Evolutionary conservation across 2,113 vertebrate species (phyloP).

Genomic region (Callorhinus ursinus): DNA sequence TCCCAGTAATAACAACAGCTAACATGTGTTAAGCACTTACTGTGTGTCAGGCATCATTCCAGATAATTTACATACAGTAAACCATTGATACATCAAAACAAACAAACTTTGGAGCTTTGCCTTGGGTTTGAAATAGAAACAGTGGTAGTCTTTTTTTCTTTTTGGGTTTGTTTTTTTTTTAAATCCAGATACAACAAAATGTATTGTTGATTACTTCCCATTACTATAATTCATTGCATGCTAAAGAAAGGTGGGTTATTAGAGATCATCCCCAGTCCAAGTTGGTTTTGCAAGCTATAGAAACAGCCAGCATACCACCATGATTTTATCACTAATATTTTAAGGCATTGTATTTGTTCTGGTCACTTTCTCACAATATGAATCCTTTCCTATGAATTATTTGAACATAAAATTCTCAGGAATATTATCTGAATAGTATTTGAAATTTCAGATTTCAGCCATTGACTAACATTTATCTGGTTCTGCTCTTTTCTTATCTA

Average conservation of each 20-base stretch:
- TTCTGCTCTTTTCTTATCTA: neutral
- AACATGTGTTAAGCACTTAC: neutral
- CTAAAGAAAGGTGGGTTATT: slow-evolving; percentile 10
- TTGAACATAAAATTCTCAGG: slow-evolving; percentile 23
- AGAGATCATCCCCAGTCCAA: neutral
- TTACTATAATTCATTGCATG: neutral
- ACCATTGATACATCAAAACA: neutral
- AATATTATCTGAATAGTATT: neutral
- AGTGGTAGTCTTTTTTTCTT: neutral
- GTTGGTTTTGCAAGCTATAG: slow-evolving; percentile 24
- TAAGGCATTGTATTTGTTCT: slow-evolving; percentile 36
- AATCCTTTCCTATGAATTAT: slow-evolving; percentile 18
- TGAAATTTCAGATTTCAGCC: slow-evolving; percentile 7
- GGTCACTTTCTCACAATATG: neutral
- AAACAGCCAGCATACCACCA: neutral
- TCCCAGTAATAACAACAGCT: neutral
- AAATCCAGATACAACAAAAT: slow-evolving; percentile 28
- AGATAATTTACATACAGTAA: neutral
- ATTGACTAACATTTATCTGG: neutral
- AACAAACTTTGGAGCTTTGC: neutral
- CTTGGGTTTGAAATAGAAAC: slow-evolving; percentile 36
- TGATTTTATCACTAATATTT: slow-evolving; percentile 43
- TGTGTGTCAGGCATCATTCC: neutral
- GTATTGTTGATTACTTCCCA: neutral
- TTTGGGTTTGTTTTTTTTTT: neutral